Evolutionary conservation across 2,888 invertebrate genomes (phyloP), one percentile per base, ranked within the genome.

Genomic region (Furcula furcula): DNA sequence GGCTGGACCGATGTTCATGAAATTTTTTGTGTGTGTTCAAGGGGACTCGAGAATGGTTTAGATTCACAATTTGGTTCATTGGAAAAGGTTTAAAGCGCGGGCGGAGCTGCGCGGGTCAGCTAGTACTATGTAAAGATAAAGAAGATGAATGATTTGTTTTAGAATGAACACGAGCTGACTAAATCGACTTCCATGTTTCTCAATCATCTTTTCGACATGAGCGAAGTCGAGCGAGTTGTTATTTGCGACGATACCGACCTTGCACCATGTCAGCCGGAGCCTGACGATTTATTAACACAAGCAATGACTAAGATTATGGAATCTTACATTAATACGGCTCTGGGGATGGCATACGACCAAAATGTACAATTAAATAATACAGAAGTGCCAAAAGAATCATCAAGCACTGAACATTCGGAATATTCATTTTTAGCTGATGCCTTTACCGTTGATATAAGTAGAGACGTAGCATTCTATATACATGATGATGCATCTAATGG

Each of bases 121-220:
- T n/a, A n/a, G n/a, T n/a, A n/a, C n/a, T n/a, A n/a, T n/a, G n/a
- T n/a, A n/a, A n/a, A n/a, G n/a, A n/a, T n/a, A n/a, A n/a, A n/a
- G n/a, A n/a, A n/a, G n/a, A n/a, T n/a, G 10, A 22, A 22, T 6
- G 27, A 16, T 30, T 19, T 27, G 40, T 45, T 71, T 55, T 45
- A 75, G 74, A 57, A 44, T 7, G 59, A 71, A 45, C 53, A 58
- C 26, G 76, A 76, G 23, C 42, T 73, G 19, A 63, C 46, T 2
- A 73, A 77, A 39, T 80, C 77, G 1, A 79, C 86, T 4, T 79
- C 84, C 0, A 74, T 73, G 62, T 76, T 79, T 35, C 81, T 86
- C 28, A 81, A 76, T 39, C 63, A 80, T 40, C 58, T 86, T 22
- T 86, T 85, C 43, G 82, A 86, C 31, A 80, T 84, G 78, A 85